Base-by-base conservation (phyloP, 2,113 vertebrate genomes). In the Engystomops pustulosus region DNA sequence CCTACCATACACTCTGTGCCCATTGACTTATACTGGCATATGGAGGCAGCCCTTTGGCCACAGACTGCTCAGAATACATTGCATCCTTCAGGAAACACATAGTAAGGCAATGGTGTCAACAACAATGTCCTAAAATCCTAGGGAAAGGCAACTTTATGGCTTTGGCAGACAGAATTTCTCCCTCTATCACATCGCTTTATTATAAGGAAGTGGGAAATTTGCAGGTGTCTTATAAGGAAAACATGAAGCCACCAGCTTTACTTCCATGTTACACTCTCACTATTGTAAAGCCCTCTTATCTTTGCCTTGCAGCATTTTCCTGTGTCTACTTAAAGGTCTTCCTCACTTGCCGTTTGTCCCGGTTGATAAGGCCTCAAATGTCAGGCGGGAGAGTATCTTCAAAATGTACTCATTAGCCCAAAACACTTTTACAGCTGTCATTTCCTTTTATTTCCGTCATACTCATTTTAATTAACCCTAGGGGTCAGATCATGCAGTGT, bases 291-390 rank as follows among this genome's bases (percentile, higher is more conserved):
- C 20, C n/a, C n/a, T 2, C 3, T 72, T 72, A 72, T 72, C 69
- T 72, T 15, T 72, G 34, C 20, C 38, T 45, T 45, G n/a, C 41
- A 72, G 38, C 41, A 25, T 72, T 72, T 72, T 72, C 69, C 69
- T 72, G 69, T 45, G 27, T 72, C 36, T 72, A 14, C 34, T 41
- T 27, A 15, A 41, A 41, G 69, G 69, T 72, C 41, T 72, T 25
- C 38, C 44, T 72, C 69, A 45, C n/a, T 72, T 72, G 38, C 69
- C 20, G 6, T 72, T 44, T 72, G 38, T 72, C n/a, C 69, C 12
- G 10, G 69, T 72, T 45, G 69, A 72, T 72, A 72, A 72, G n/a
- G 23, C 38, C 23, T 7, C 14, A 72, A 72, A 12, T 45, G 69
- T 45, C 41, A 27, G 17, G n/a, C 45, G n/a, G 23, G n/a, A 72